A percentile compares a stretch with the other conserved stretches of the same genome.
These are phyloP conservation scores for Penaeus vannamei DNA, from an alignment of 1,140 invertebrate species.

Conservation along the genomic window DNA sequence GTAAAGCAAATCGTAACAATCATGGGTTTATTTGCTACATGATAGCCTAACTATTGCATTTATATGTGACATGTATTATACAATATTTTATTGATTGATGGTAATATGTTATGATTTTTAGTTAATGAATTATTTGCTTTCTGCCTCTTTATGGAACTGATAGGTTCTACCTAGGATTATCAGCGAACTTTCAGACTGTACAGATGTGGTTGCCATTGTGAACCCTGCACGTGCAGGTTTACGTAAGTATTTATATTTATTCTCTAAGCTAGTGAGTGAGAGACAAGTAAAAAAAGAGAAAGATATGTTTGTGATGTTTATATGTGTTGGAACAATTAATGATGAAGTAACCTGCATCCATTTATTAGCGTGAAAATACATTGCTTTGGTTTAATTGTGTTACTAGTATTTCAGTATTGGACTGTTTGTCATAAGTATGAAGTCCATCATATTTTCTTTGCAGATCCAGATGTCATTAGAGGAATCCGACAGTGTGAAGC, in stretches of 20 bases:
- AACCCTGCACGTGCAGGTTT: slow-evolving; percentile 68
- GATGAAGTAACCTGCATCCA: no score
- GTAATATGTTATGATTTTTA: no score
- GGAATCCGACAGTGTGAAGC: slow-evolving; percentile 71
- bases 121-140: slow-evolving; percentile 1
- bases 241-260: slow-evolving; percentile 42
- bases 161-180: slow-evolving; percentile 70
- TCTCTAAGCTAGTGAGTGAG: neutral
- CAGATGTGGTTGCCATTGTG: slow-evolving; percentile 73
- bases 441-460: slow-evolving; percentile 64
- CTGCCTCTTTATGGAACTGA: neutral
- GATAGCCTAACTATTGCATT: neutral
- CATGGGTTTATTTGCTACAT: neutral
- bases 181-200: slow-evolving; percentile 64
- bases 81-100: no score
- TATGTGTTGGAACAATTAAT: no score
- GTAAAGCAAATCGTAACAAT: slow-evolving; percentile 65
- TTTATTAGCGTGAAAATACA: no score
- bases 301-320: no score
- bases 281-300: no score
- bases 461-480: slow-evolving; percentile 73
- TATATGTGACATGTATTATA: neutral
- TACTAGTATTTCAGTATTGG: no score
- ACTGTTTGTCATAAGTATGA: no score
- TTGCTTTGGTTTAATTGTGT: no score